Percentiles rank a stretch among this genome's conserved stretches.
These are phyloP conservation scores for Circaetus gallicus DNA, from an alignment of 2,113 vertebrate genomes.

Conservation along the genomic window DNA sequence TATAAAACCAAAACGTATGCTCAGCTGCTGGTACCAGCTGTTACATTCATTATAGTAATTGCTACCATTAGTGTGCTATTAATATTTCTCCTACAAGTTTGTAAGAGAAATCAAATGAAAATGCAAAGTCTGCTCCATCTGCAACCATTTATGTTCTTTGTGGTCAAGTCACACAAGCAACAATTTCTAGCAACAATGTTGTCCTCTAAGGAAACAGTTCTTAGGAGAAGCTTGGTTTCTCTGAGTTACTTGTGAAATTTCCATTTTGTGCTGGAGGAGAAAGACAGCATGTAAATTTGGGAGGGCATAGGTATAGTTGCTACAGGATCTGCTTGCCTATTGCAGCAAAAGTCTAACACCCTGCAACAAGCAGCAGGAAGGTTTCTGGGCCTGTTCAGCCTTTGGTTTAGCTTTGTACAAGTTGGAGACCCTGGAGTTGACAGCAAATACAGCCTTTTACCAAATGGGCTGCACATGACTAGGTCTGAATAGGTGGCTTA, in stretches of 20 bases:
- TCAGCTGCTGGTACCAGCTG: conserved; percentile 57
- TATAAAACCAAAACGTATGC: neutral
- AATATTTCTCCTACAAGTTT: conserved; percentile 50
- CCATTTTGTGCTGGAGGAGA: neutral
- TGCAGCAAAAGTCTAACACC: neutral
- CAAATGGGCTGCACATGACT: accelerated
- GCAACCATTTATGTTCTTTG: neutral
- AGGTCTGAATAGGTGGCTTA: neutral
- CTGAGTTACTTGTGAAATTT: neutral
- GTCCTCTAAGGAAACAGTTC: neutral
- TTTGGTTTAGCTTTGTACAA: neutral
- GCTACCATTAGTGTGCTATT: conserved; percentile 48
- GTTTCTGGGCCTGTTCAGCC: neutral
- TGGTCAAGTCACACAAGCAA: neutral
- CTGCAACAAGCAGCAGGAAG: neutral
- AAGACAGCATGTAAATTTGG: neutral
- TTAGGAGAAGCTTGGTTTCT: neutral
- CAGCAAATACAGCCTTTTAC: neutral
- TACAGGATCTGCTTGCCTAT: neutral
- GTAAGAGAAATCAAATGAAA: neutral
- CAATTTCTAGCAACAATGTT: neutral
- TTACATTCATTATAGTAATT: conserved; percentile 56
- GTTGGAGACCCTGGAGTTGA: neutral
- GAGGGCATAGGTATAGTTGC: neutral
- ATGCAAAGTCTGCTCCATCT: neutral